These are phyloP conservation scores for Crocodylus rhombifer DNA, from an alignment of 2,797 vertebrate genomes.

Conservation along the genomic window DNA sequence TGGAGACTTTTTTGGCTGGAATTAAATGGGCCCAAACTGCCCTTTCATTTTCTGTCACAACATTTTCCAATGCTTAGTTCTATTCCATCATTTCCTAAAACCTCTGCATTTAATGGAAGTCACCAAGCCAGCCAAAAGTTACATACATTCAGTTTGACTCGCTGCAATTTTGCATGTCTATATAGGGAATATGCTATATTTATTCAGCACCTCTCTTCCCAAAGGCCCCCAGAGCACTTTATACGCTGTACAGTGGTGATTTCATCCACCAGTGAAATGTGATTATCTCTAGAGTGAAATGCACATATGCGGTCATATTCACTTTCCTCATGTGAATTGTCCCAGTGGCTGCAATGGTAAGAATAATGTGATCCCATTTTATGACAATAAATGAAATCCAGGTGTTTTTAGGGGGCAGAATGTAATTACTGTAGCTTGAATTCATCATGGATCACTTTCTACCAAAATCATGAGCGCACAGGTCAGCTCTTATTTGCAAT, in stretches of 20 bases:
- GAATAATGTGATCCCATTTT: not conserved
- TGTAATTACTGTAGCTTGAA: not conserved
- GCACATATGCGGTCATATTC: not conserved
- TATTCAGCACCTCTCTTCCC: rapidly evolving
- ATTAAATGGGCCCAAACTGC: conserved; percentile 36
- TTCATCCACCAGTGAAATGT: not conserved
- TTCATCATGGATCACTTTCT: not conserved
- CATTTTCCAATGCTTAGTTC: conserved; percentile 43
- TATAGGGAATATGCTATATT: not conserved
- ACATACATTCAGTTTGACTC: not conserved
- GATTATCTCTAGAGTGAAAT: not conserved
- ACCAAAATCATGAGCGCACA: rapidly evolving
- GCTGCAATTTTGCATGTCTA: not conserved
- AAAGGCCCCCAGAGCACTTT: rapidly evolving
- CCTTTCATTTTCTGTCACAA: conserved; percentile 46
- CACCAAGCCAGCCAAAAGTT: conserved; percentile 2
- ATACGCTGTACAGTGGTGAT: not conserved
- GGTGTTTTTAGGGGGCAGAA: not conserved
- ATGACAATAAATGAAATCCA: not conserved
- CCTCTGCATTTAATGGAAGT: not conserved
- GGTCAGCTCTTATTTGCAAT: not conserved
- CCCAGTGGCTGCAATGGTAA: not conserved
- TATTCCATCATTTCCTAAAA: conserved; percentile 46
- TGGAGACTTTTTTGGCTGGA: conserved; percentile 51
- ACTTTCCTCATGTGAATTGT: not conserved